Base-by-base conservation (phyloP, 1,140 invertebrate genomes). In the Saccostrea echinata region DNA sequence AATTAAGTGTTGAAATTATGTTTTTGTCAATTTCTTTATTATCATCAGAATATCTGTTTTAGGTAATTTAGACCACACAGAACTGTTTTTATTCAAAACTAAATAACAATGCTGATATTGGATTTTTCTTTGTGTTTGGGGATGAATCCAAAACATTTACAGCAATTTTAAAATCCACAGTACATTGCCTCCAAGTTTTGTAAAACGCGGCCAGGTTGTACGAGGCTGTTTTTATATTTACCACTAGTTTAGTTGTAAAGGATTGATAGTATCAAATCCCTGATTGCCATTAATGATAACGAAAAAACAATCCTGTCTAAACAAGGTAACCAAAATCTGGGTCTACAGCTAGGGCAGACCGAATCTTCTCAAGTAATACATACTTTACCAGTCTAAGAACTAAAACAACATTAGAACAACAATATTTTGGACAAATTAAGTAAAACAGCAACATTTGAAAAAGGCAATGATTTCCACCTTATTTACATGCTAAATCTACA, bases 241-340 rank as follows among this genome's bases (percentile, higher is more conserved):
- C 68, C 30, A 76, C 11, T 33, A 30, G 68, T 30, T 33, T 76
- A 8, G 68, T 76, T 76, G 68, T 76, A 76, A 76, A 76, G 27
- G 16, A 16, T 76, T 30, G 68, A 76, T 76, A 76, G 11, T 33
- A 76, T 76, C 68, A 76, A 13, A 76, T 64, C 21, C 24, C 68
- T 30, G 27, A 76, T 76, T 30, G 12, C 12, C 27, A 76, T 61
- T n/a, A 61, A 21, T 30, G 68, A 76, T 33, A 27, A 76, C 30
- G 12, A 76, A 33, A 30, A 61, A 61, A 61, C 18, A 21, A 43
- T 43, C 43, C 43, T 43, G 43, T 43, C 43, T 43, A 43, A 43
- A 43, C 43, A 43, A 43, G 43, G 43, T 43, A 43, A 43, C 43
- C 43, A 43, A 43, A 43, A 43, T 43, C 43, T 43, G 43, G 1